phyloP scores from a whole-genome alignment of 1,140 invertebrate species.

The Euwallacea similis region DNA sequence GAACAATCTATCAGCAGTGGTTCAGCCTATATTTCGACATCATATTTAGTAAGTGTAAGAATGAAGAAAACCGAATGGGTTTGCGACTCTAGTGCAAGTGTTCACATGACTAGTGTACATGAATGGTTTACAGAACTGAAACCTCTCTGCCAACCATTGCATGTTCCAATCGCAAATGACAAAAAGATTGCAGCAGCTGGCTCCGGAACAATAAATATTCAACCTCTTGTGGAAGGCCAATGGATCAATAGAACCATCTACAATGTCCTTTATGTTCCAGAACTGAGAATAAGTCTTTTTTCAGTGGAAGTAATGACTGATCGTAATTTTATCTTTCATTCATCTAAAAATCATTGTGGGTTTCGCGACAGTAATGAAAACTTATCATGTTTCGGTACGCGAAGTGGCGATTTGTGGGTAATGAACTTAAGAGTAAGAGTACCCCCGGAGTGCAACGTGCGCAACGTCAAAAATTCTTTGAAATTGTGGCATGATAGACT shows the following conservation, averaged over 20 bases:
- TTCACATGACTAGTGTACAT: conserved; percentile 7
- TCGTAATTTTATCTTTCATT: conserved; percentile 22
- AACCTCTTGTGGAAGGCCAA: conserved; percentile 20
- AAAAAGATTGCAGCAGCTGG: conserved; percentile 38
- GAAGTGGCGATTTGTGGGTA: conserved; percentile 30
- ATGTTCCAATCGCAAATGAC: conserved; percentile 40
- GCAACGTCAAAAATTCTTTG: conserved; percentile 27
- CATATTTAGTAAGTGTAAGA: conserved; percentile 6
- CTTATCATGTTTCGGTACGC: conserved; percentile 14
- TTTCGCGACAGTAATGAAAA: conserved; percentile 28
- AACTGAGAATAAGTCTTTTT: conserved; percentile 24
- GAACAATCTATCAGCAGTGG: neutral
- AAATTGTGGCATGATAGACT: conserved; percentile 52
- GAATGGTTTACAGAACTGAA: conserved; percentile 16
- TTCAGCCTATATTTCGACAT: conserved; percentile 15
- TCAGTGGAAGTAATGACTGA: conserved; percentile 34
- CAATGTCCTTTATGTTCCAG: conserved; percentile 29
- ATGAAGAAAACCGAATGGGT: conserved; percentile 16
- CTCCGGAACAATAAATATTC: conserved; percentile 40
- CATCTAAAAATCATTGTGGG: conserved; percentile 26
- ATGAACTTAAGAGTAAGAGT: conserved; percentile 21
- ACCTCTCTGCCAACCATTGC: conserved; percentile 14
- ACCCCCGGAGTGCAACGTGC: conserved; percentile 14
- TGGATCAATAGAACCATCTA: conserved; percentile 24
- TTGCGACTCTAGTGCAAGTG: conserved; percentile 27